Evolutionary conservation across 2,797 vertebrate genomes (phyloP).

Genomic region (Morelia viridis): DNA sequence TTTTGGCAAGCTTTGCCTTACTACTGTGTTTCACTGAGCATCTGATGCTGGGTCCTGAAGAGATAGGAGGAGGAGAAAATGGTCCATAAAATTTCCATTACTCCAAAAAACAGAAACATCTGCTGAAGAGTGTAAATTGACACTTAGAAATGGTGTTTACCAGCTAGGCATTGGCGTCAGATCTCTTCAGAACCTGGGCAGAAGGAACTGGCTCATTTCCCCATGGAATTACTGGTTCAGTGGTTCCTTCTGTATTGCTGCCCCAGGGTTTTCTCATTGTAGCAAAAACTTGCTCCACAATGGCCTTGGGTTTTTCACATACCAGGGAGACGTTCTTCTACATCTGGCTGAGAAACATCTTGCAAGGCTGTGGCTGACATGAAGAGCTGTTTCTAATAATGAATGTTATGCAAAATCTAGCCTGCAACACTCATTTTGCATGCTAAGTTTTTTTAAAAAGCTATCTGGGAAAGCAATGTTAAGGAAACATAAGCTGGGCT

Average conservation of each 20-base stretch:
- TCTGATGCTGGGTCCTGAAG: conserved; percentile 41
- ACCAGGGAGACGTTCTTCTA: neutral
- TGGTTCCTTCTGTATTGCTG: conserved; percentile 62
- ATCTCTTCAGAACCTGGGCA: conserved; percentile 46
- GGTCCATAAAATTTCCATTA: conserved; percentile 64
- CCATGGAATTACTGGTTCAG: conserved; percentile 57
- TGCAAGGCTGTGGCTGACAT: neutral
- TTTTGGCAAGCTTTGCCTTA: conserved; percentile 23
- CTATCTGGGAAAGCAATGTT: neutral
- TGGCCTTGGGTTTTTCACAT: neutral
- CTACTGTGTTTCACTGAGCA: conserved; percentile 34
- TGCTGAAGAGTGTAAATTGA: conserved; percentile 58
- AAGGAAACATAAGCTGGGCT: conserved; percentile 2
- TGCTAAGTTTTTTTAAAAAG: conserved; percentile 10
- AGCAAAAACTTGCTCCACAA: neutral
- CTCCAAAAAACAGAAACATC: conserved; percentile 65
- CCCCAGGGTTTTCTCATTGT: conserved; percentile 51
- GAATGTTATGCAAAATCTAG: conserved; percentile 49
- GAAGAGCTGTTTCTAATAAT: conserved; percentile 61
- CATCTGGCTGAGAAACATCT: conserved; percentile 3
- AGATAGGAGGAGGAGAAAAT: conserved; percentile 56
- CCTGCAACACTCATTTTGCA: conserved; percentile 36
- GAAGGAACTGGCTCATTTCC: conserved; percentile 38
- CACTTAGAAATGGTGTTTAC: conserved; percentile 57
- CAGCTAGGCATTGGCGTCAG: conserved; percentile 53